These are phyloP conservation scores for Heterocephalus glaber DNA, from an alignment of 2,113 vertebrate species.

Conservation along the genomic window DNA sequence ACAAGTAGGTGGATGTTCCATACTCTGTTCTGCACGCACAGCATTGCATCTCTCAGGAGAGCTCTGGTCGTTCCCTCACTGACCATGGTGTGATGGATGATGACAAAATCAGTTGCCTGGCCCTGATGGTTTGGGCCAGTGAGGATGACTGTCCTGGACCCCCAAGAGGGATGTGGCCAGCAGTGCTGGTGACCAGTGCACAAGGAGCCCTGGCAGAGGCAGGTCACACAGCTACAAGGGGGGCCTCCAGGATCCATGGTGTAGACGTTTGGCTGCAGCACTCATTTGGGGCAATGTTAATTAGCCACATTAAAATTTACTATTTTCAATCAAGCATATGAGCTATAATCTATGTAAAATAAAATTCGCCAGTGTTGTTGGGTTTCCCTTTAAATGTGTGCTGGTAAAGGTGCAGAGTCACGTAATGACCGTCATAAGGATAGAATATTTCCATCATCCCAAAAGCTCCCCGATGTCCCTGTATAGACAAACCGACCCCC, in stretches of 20 bases:
- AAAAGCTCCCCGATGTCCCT: too few relatives aligned
- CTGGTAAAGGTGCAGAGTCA: not conserved
- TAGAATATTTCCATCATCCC: not conserved
- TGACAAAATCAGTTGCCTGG: too few relatives aligned
- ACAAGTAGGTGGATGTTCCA: too few relatives aligned
- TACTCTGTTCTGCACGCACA: not conserved
- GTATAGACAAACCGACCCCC: not conserved
- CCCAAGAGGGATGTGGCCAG: not conserved
- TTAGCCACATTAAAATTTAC: not conserved
- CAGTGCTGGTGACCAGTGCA: rapidly evolving
- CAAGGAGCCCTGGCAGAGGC: too few relatives aligned
- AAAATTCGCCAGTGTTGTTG: not conserved
- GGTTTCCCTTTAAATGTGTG: not conserved
- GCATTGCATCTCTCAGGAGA: not conserved
- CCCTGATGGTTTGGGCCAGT: not conserved
- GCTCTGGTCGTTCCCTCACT: rapidly evolving
- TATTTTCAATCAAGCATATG: not conserved
- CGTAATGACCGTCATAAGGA: not conserved
- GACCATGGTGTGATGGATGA: too few relatives aligned
- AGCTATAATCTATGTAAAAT: not conserved
- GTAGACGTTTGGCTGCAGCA: not conserved
- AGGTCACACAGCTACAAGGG: rapidly evolving
- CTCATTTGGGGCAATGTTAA: not conserved
- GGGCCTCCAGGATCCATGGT: not conserved
- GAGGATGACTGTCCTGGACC: rapidly evolving